Base-by-base conservation (phyloP, 2,888 invertebrate genomes). In the Nasonia oneida region DNA sequence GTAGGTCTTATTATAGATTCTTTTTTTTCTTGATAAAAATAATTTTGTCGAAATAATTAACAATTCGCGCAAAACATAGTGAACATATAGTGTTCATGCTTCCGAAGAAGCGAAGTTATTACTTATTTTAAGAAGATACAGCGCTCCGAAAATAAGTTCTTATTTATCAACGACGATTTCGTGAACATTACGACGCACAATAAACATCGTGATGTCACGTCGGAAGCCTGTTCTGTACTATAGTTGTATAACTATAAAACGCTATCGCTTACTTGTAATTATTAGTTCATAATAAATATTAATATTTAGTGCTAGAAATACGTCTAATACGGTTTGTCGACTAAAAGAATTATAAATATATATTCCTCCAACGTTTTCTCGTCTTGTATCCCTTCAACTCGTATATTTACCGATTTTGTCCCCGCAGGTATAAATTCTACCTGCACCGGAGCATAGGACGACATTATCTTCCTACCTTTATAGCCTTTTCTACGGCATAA, bases 81-180 rank as follows among this genome's bases (percentile, higher is more conserved):
- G 53, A 53, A 53, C 53, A 18, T 18, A 5, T 0, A 5, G 18
- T 53, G 53, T 5, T 53, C 18, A 53, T 53, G 18, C 53, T 18
- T 53, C 53, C 3, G 18, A 18, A 61, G 8, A 61, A n/a, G 8
- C 57, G n/a, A 61, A 23, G n/a, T n/a, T 33, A 29, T 67, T 67
- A 10, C 29, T 64, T 64, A 64, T 64, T 33, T 33, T 67, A 76
- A 76, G 67, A 82, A 14, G 29, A 75, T 67, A 23, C 18, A 57
- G 14, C 71, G 23, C 18, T 70, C 76, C 50, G 76, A 82, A 82
- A 83, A 77, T 77, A 83, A 77, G 71, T 77, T 83, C 10, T 42
- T 77, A 57, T 83, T 83, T 83, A 83, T 70, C n/a, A 77, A 70
- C 53, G 71, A n/a, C 67, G 76, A 76, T 67, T 61, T 75, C 73